Conservation (phyloP, 1,140 invertebrate genomes). For the Cardiocondyla obscurior region DNA sequence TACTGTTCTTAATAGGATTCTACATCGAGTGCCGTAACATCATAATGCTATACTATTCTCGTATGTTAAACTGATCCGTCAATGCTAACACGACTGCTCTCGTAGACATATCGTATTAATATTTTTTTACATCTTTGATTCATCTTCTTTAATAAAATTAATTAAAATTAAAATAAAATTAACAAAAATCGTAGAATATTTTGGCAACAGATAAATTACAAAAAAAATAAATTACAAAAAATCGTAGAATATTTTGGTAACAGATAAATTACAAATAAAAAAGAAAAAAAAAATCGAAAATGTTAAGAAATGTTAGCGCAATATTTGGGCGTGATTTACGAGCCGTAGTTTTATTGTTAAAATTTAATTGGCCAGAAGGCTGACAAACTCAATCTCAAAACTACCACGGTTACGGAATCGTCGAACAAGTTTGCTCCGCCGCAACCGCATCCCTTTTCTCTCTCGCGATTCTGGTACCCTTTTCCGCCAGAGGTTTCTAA, state of each 20-base stretch:
- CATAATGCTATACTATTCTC: slow-evolving; percentile 11
- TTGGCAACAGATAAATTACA: too few relatives aligned
- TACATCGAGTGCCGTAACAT: slow-evolving; percentile 61
- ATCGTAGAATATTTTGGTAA: neutral
- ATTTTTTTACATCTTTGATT: too few relatives aligned
- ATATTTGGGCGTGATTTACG: neutral
- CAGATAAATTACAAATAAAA: neutral
- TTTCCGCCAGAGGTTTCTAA: slow-evolving; percentile 39
- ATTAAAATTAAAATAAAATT: too few relatives aligned
- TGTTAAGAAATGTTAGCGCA: slow-evolving; percentile 2
- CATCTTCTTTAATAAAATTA: too few relatives aligned
- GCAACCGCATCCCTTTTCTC: slow-evolving; percentile 56
- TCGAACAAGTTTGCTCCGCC: slow-evolving; percentile 62
- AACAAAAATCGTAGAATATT: neutral
- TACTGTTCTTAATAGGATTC: slow-evolving; percentile 65
- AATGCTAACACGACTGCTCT: neutral
- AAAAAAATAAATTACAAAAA: too few relatives aligned
- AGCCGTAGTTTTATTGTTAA: slow-evolving; percentile 49
- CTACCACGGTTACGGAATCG: slow-evolving; percentile 52
- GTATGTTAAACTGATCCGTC: neutral
- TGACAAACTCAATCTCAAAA: slow-evolving; percentile 65
- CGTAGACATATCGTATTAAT: neutral
- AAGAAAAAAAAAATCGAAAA: slow-evolving; percentile 39
- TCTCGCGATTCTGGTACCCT: slow-evolving; percentile 40
- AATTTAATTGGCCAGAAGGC: slow-evolving; percentile 67